Evolutionary conservation across 2,113 vertebrate species (phyloP), one percentile per base, ranked within the genome.

Genomic region (Sphaerodactylus townsendi): DNA sequence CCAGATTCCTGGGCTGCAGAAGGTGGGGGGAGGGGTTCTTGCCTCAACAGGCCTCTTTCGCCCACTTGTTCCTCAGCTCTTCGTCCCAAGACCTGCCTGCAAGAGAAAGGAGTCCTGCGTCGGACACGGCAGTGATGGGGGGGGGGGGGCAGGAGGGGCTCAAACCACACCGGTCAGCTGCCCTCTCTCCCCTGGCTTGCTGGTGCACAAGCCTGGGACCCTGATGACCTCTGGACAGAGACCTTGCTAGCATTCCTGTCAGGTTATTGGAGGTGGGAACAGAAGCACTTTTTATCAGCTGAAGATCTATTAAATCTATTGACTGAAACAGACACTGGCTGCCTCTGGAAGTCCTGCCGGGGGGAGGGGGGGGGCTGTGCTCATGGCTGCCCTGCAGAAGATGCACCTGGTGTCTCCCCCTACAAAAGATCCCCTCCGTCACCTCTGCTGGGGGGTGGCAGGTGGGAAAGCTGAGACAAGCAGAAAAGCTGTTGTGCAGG

Each of bases 11-110:
- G 48, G 48, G 48, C 48, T 50, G 48, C 48, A 50, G 48, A 50
- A 50, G 48, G 48, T 6, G 13, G 48, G 2, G 48, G 48, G 48
- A 50, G 48, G 48, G 9, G 13, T 4, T 14, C 59, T 25, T 28
- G 23, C 28, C 10, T n/a, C 65, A 33, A n/a, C 2, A 1, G 64
- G 65, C 30, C n/a, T 48, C 46, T 35, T 28, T n/a, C 25, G 19
- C 8, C 6, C 25, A 30, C 6, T 21, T 10, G 17, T n/a, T 33
- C 48, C 30, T 81, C 95, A 99, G 98, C 98, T 86, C 93, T 99
- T 62, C 97, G 98, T 71, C 99, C 98, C 30, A 98, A 98, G 95
- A 99, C 99, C 88, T 99, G 99, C 96, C 97, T 99, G 84, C 97
- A 96, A 0, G 98, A 98, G 23, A 95, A 93, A 14, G 96, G 96